Conservation (phyloP, 2,113 vertebrate genomes). For the Phrynosoma platyrhinos region DNA sequence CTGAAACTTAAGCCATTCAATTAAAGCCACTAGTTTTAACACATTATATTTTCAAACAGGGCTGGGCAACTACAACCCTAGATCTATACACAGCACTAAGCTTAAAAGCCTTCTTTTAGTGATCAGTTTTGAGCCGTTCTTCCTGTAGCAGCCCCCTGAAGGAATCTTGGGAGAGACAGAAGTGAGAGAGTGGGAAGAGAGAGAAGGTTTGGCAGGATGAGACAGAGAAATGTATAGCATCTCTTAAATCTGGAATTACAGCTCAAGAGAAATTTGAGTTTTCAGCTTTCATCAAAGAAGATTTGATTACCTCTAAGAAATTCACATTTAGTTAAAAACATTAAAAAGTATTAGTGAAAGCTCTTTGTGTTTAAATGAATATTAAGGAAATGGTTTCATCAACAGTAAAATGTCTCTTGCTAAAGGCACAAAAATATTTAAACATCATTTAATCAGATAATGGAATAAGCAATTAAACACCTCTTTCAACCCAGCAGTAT, state of each 20-base stretch:
- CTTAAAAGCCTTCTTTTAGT: too few relatives aligned
- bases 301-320: conserved; percentile 9
- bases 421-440: conserved; percentile 5
- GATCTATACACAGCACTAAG: too few relatives aligned
- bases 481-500: conserved; percentile 14
- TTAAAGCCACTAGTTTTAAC: too few relatives aligned
- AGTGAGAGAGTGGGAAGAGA: too few relatives aligned
- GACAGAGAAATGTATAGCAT: background rate
- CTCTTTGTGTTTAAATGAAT: conserved; percentile 26
- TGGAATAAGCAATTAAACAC: conserved; percentile 42
- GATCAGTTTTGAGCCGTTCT: too few relatives aligned
- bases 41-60: too few relatives aligned
- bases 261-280: background rate
- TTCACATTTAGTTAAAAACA: conserved; percentile 17
- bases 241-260: background rate
- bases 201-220: too few relatives aligned
- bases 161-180: too few relatives aligned
- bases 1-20: background rate
- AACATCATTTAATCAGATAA: conserved; percentile 39
- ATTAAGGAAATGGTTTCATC: conserved; percentile 8
- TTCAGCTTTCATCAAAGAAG: conserved; percentile 5
- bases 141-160: too few relatives aligned
- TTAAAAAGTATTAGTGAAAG: conserved; percentile 23
- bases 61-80: too few relatives aligned
- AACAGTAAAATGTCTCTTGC: background rate